Evolutionary conservation across 1,140 invertebrate genomes (phyloP), one percentile per base, ranked within the genome.

Genomic region (Diuraphis noxia): DNA sequence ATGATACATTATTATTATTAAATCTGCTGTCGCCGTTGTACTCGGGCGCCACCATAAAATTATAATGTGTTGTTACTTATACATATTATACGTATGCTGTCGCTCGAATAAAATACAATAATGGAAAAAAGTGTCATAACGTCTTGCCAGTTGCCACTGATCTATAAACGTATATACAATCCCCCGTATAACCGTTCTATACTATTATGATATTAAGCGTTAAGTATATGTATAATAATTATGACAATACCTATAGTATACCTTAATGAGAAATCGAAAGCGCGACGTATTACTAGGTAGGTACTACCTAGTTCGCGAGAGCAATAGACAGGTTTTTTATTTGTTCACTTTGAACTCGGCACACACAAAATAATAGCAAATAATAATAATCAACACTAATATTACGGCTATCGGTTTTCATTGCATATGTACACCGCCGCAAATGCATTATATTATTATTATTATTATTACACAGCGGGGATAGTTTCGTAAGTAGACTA

Each of bases 401-500:
- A 43, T 34, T 43, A 49, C 19, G 7, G 84, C 19, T 41, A 84
- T 84, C 10, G 84, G 43, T 86, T 86, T 86, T 36, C 21, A 10
- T 49, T 86, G 34, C 5, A 21, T 84, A 46, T 9, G n/a, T 17
- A 46, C 8, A 8, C 19, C 7, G 23, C 30, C 8, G 25, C 25
- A 30, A 40, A 63, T 63, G 13, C 30, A 88, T 63, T 30, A 38
- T 56, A 30, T 40, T 40, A 63, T 30, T 91, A 38, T 81, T 81
- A 25, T 52, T 81, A 91, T 81, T 91, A 52, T 84, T 63, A 91
- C 25, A 43, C 36, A 13, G 7, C 25, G 36, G 72, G 82, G 79
- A 85, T 40, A 85, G 82, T 92, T 92, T 92, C 79, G 49, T 72
- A 85, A 85, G 79, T 85, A 63, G 81, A 85, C 82, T 85, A 85